Evolutionary conservation across 92 coral and sea anemone genomes (phyloP), one percentile per base, ranked within the genome.

Genomic region (Bergia sp.): DNA sequence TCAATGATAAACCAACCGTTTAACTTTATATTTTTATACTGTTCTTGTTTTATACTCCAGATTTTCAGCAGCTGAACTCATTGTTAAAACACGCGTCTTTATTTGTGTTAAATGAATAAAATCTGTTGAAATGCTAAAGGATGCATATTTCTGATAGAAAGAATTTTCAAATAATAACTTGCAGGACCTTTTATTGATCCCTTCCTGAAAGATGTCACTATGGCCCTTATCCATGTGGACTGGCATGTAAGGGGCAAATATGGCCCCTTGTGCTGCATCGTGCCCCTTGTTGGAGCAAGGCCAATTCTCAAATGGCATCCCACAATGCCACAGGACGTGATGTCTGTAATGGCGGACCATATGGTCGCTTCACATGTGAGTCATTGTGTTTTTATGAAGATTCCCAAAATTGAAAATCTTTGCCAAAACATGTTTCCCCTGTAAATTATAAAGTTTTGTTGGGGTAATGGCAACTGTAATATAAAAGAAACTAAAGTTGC

Each of bases 241-340:
- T 94, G 93, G 96, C 94, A 94, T 90, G 93, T 91, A 55, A 91
- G 98, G 76, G 99, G 99, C 16, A 97, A 96, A 76, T 97, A 97
- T 85, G 99, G 98, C 36, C 97, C 98, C 16, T 89, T 97, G 89
- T 93, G 98, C 88, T 95, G 98, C 53, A 86, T 97, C 53, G 86
- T 91, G n/a, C 86, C 96, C 13, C 91, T 90, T 55, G 87, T 94
- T n/a, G 98, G 99, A 37, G 98, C 98, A 29, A 86, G 76, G 57
- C 77, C 86, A 76, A 91, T 97, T 80, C 90, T 97, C 89, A 79
- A 61, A 15, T 88, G 95, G 95, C 88, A 91, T 71, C 96, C 99
- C 16, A 81, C 87, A 39, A 71, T 97, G 38, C 96, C 99, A 37
- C 84, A 71, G 36, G 94, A 95, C 47, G 82, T 94, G 44, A 77